Evolutionary conservation across 2,113 vertebrate species (phyloP), one percentile per base, ranked within the genome.

Genomic region (Eulemur macaco): DNA sequence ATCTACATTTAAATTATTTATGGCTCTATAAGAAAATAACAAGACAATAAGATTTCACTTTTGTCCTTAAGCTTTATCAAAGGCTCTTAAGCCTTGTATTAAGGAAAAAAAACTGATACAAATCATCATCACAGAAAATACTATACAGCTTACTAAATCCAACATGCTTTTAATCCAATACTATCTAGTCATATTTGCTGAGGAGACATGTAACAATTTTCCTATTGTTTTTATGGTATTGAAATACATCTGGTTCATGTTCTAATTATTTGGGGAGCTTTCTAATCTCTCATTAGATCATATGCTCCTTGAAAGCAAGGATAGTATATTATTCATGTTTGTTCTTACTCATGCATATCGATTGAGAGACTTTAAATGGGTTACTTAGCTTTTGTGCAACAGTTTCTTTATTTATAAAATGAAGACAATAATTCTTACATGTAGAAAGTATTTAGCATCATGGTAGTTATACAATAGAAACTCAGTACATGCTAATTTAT

Each of bases 1-100:
- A 76, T 47, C 74, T 92, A 60, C 10, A 25, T n/a, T 81, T 87
- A 82, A 89, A 74, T 84, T 58, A 73, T 95, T 85, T 66, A 82
- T 56, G 37, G 27, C 37, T 92, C 17, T 86, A 3, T 52, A 60
- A 91, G 71, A 56, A 73, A 81, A 52, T 56, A 64, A 29, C 3
- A 89, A 42, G 27, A 92, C 69, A 56, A 81, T 91, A 60, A 71
- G 3, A 52, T 34, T 95, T 60, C 27, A 77, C 29, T 77, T 76
- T 84, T 31, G 56, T 9, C 8, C 34, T 82, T 73, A 86, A 82
- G 31, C 6, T 11, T 89, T 84, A 29, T 45, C 45, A 71, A 90
- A 95, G 64, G 2, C 29, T 94, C 47, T 60, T 56, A 58, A 64
- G 13, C 3, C 37, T 29, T 82, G 27, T 52, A 77, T 21, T 86